Conservation (phyloP, 2,113 vertebrate genomes). For the Xerus inauris region DNA sequence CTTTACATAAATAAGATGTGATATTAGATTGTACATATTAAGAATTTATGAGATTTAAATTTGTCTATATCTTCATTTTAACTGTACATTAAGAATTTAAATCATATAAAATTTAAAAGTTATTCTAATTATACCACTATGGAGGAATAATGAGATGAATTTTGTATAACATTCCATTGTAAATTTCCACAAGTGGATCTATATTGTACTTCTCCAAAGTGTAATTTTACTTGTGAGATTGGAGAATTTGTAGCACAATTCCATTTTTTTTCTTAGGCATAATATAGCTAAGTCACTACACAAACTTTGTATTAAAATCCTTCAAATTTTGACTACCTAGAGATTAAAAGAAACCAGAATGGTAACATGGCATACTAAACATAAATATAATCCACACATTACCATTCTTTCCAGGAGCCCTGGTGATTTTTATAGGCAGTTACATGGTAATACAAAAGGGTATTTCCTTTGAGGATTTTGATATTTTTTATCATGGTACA, state of each 20-base stretch:
- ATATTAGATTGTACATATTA: neutral
- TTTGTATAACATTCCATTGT: neutral
- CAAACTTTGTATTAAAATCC: neutral
- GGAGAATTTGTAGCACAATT: neutral
- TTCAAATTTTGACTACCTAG: neutral
- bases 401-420: neutral
- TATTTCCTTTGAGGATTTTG: neutral
- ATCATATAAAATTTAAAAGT: neutral
- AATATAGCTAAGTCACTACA: neutral
- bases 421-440: neutral
- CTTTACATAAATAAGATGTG: neutral
- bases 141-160: neutral
- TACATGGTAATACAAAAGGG: neutral
- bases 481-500: neutral
- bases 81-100: neutral
- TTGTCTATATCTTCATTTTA: neutral
- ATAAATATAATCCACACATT: neutral
- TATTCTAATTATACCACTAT: neutral
- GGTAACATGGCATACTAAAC: neutral
- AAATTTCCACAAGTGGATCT: neutral
- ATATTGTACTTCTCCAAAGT: neutral
- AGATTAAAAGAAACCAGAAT: neutral
- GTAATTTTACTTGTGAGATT: neutral
- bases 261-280: neutral
- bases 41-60: constrained; percentile 6